Base-by-base conservation (phyloP, 2,888 invertebrate genomes). In the Acanthacorydalis orientalis region DNA sequence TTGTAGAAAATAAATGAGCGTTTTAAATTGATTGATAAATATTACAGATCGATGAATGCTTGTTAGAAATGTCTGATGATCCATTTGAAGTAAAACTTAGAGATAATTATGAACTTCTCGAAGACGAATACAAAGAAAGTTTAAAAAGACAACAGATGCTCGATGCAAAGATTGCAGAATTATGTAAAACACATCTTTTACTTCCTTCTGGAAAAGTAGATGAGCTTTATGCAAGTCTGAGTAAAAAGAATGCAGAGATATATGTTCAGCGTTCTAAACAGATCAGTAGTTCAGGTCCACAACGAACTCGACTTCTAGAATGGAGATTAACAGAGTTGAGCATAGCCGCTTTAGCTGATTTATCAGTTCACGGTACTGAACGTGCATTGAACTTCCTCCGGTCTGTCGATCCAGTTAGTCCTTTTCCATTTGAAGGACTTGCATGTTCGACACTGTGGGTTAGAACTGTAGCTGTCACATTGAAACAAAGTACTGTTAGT, bases 21-120 rank as follows among this genome's bases (percentile, higher is more conserved):
- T 23, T 16, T 42, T 42, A 15, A 31, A 9, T 44, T 4, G 4
- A 33, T 34, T 44, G 4, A 44, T 32, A 15, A 43, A 37, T 40
- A 15, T 49, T 45, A 43, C 58, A 86, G 83, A 78, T 89, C 16
- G 83, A 91, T 67, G 85, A 87, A 58, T 83, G 92, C 58, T 64
- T 85, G 2, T 78, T 98, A 55, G 93, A 96, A 69, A 80, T 98
- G 68, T 86, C 86, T 53, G 98, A 98, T 61, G 97, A 98, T 74
- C 96, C 96, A 0, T 97, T 98, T 61, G 98, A 98, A 68, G 92
- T 96, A 3, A 90, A 89, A 59, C 69, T 98, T 7, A 77, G 95
- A 1, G 93, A 96, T 57, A 97, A 96, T 64, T 96, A 91, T 63
- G 95, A 95, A 60, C 70, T 97, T 1, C 64, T 95, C 43, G 90